These are phyloP conservation scores for Physella acuta DNA, from an alignment of 1,140 invertebrate species.

Conservation along the genomic window DNA sequence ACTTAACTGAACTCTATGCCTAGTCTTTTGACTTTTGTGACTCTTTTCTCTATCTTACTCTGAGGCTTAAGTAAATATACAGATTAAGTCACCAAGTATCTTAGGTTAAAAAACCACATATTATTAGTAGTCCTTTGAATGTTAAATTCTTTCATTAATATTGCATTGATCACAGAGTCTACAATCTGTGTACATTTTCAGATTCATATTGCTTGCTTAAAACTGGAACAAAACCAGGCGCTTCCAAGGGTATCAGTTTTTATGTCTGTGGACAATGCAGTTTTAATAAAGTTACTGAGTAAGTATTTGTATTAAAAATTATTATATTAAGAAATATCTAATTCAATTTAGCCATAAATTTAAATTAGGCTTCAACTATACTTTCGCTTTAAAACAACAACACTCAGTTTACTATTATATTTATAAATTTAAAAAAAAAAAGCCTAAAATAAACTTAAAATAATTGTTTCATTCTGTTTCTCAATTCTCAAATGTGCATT, in stretches of 20 bases:
- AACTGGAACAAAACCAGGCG: constrained; percentile 30
- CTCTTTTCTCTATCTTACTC: neutral
- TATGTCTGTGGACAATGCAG: constrained; percentile 30
- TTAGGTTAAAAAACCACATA: neutral
- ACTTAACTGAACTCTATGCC: neutral
- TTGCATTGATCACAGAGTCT: neutral
- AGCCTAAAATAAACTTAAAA: neutral
- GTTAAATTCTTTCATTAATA: neutral
- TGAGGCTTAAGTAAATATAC: neutral
- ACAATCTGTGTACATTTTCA: constrained; percentile 8
- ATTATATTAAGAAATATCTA: neutral
- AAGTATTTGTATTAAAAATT: neutral
- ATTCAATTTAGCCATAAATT: neutral
- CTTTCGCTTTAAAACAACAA: neutral
- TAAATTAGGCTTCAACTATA: constrained; percentile 3
- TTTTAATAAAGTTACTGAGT: constrained; percentile 21
- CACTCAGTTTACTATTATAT: neutral
- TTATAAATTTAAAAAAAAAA: neutral
- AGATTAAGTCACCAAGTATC: neutral
- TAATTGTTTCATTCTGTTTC: neutral
- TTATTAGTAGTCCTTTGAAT: neutral
- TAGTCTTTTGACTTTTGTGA: neutral
- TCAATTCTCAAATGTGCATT: neutral
- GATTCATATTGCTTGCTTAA: constrained; percentile 29
- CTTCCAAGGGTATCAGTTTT: constrained; percentile 30